Percentiles rank a stretch among this genome's conserved stretches.
phyloP scores from a whole-genome alignment of 2,888 invertebrate species.

The Drosophila sordidula region DNA sequence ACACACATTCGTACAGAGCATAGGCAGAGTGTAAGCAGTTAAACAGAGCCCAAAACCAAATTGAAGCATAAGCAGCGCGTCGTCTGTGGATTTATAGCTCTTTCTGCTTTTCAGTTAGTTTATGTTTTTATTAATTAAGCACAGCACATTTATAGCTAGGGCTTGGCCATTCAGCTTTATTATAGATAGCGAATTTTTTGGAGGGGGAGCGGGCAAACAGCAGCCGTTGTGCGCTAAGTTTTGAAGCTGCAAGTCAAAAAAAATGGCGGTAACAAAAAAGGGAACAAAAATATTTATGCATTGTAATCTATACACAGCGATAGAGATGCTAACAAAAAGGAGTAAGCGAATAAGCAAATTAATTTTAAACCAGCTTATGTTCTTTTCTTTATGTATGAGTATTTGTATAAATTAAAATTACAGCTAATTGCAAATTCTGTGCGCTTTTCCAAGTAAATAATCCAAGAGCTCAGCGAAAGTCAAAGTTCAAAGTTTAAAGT shows the following conservation, averaged over 20 bases:
- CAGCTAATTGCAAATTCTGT: conserved; percentile 42
- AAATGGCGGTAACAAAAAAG: conserved; percentile 49
- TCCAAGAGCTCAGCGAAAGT: background rate
- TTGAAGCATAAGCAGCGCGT: conserved; percentile 70
- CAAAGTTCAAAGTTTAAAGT: no score
- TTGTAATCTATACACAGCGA: conserved; percentile 41
- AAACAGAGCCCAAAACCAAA: conserved; percentile 62
- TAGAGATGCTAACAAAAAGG: conserved; percentile 49
- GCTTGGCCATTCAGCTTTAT: conserved; percentile 15
- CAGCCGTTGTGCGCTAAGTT: conserved; percentile 68
- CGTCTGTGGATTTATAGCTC: conserved; percentile 48
- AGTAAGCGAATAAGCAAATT: conserved; percentile 59
- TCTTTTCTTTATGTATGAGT: conserved; percentile 48
- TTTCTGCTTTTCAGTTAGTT: conserved; percentile 33
- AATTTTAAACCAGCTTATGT: conserved; percentile 66
- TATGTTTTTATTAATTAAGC: conserved; percentile 68
- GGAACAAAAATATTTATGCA: conserved; percentile 34
- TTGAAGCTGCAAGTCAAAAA: conserved; percentile 72
- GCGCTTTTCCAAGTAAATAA: conserved; percentile 38
- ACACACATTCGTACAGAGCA: conserved; percentile 7
- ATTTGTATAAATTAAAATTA: conserved; percentile 61
- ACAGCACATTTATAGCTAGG: conserved; percentile 64
- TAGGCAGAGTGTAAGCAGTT: conserved; percentile 55
- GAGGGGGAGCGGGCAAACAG: conserved; percentile 56
- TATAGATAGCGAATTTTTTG: conserved; percentile 18